A percentile compares a stretch with the other conserved stretches of the same genome.
These are phyloP conservation scores for Geophilus truncorum DNA, from an alignment of 2,888 invertebrate species.

Conservation along the genomic window DNA sequence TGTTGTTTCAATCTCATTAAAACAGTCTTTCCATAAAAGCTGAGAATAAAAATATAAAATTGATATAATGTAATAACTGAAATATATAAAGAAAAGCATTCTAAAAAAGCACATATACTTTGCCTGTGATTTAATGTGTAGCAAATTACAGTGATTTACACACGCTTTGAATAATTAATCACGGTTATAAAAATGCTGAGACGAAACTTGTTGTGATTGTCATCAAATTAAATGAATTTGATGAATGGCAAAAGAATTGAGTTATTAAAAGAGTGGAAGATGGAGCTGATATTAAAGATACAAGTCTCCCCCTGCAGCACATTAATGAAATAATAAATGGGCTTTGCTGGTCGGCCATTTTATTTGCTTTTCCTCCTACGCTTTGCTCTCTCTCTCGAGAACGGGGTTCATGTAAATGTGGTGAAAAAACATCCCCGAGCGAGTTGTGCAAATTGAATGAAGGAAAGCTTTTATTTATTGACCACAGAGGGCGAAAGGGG, in stretches of 20 bases:
- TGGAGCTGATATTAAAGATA: background rate
- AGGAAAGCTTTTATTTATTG: background rate
- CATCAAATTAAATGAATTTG: background rate
- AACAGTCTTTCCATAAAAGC: background rate
- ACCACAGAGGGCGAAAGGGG: constrained; percentile 13
- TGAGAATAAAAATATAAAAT: background rate
- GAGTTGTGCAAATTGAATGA: background rate
- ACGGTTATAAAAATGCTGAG: background rate
- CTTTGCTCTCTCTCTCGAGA: background rate
- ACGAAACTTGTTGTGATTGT: background rate
- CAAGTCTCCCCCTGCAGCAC: background rate
- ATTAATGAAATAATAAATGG: background rate
- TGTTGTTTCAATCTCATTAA: background rate
- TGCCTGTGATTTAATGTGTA: background rate
- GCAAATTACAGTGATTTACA: background rate
- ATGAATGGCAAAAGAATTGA: background rate
- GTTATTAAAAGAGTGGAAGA: background rate
- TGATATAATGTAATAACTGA: too few relatives aligned
- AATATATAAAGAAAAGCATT: too few relatives aligned
- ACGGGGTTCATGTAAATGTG: background rate
- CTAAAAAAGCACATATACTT: too few relatives aligned
- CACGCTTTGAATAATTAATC: background rate
- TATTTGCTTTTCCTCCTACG: background rate
- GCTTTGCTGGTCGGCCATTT: background rate
- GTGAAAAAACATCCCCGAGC: background rate